These are phyloP conservation scores for Falco peregrinus DNA, from an alignment of 2,797 vertebrate species.

Conservation along the genomic window DNA sequence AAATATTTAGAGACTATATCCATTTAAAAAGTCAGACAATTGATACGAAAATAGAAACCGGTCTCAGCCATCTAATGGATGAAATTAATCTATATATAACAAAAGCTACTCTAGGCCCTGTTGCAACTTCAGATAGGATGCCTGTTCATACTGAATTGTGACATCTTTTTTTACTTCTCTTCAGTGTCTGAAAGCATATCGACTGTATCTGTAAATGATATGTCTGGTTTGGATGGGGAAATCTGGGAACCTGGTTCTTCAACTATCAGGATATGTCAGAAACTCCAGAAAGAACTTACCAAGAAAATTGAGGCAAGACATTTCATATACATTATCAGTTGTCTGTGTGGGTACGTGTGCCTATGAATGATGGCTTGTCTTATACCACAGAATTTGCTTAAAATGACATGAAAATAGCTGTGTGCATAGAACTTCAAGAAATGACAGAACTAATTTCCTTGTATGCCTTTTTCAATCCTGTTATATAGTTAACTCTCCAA, in stretches of 20 bases:
- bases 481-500: background rate
- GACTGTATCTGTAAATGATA: constrained; percentile 52
- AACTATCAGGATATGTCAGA: constrained; percentile 76
- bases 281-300: constrained; percentile 83
- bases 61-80: background rate
- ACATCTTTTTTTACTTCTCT: background rate
- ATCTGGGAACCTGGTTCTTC: constrained; percentile 66
- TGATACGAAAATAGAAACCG: background rate
- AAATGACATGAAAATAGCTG: background rate
- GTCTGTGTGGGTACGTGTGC: background rate
- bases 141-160: background rate
- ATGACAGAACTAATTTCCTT: background rate
- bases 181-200: constrained; percentile 63
- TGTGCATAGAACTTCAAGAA: background rate
- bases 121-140: background rate
- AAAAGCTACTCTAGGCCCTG: background rate
- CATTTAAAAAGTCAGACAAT: background rate
- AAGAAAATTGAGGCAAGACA: constrained; percentile 84
- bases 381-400: background rate
- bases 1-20: background rate
- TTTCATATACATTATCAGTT: background rate
- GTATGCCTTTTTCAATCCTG: background rate
- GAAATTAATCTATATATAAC: background rate
- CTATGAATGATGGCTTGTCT: background rate
- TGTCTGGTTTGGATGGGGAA: constrained; percentile 67